phyloP scores from a whole-genome alignment of 2,797 vertebrate genomes.

The Eupleurogrammus muticus region DNA sequence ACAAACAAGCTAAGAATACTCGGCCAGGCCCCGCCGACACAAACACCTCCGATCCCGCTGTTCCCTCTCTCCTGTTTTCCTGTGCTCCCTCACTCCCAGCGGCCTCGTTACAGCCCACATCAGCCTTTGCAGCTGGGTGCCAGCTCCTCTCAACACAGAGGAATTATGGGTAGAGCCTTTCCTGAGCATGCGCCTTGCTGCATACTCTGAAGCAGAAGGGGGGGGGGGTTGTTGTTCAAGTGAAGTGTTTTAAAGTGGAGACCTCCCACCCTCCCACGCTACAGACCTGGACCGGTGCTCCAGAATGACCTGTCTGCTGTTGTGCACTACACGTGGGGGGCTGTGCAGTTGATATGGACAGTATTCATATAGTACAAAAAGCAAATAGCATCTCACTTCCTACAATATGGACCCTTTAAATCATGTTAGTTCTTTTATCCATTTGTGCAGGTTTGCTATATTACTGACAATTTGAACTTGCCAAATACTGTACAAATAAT shows the following conservation, averaged over 20 bases:
- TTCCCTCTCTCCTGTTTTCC: constrained; percentile 53
- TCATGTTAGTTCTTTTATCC: neutral
- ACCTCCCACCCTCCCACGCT: constrained; percentile 55
- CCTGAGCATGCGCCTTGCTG: constrained; percentile 43
- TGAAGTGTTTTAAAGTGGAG: constrained; percentile 52
- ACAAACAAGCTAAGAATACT: constrained; percentile 84
- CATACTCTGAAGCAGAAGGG: constrained; percentile 43
- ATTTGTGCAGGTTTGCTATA: too few species aligned
- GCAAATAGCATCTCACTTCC: too few species aligned
- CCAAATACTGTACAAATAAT: constrained; percentile 3
- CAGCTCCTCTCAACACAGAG: constrained; percentile 59
- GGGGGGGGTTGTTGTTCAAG: constrained; percentile 48
- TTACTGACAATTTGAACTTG: neutral
- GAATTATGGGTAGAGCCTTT: constrained; percentile 66
- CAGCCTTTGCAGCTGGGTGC: constrained; percentile 58
- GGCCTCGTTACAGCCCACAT: constrained; percentile 46
- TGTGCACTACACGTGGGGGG: constrained; percentile 32
- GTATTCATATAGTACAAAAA: too few species aligned
- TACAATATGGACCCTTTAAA: too few species aligned
- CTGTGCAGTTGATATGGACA: too few species aligned
- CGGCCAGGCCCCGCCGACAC: constrained; percentile 70
- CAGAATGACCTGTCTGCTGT: constrained; percentile 57
- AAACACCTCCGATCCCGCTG: constrained; percentile 68
- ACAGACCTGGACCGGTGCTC: constrained; percentile 41
- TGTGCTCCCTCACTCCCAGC: constrained; percentile 25